Base-by-base conservation (phyloP, 2,113 vertebrate genomes). In the Turnix velox region DNA sequence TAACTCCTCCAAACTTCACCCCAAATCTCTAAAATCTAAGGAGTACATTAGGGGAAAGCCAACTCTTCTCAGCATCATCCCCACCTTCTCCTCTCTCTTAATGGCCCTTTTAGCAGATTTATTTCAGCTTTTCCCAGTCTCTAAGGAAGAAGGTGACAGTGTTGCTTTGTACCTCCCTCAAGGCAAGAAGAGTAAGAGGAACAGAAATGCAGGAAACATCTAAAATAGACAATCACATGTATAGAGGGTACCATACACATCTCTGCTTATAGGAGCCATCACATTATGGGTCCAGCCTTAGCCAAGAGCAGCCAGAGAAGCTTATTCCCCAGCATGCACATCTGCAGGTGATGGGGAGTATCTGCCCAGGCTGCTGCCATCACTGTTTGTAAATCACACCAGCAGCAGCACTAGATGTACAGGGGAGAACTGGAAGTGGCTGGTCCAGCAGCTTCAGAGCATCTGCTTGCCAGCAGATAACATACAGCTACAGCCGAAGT, bases 371-470 rank as follows among this genome's bases (percentile, higher is more conserved):
- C 42, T 65, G 57, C 48, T 14, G 25, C 17, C 15, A 30, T 28
- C 51, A 3, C 55, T 7, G 5, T 5, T 69, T 24, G 18, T 77
- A 84, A 87, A 80, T 57, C 40, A 48, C 69, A 54, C 6, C 2
- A 0, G 62, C 33, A 35, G 20, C 2, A 4, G 37, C 57, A 25
- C 3, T 25, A 83, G 79, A 46, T 1, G 1, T 10, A 7, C 30
- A 42, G 54, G 39, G 33, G 11, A 59, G 48, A 68, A 30, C 28
- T 10, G 48, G 35, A 37, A 16, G 5, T 10, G 28, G 35, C 51
- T 58, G 42, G 48, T 45, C 43, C 68, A 31, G 35, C 54, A 54
- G 72, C 73, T 67, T 72, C 37, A 33, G 27, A 2, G 0, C 4
- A 14, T 24, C 62, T 89, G 76, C 75, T 35, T 9, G 40, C 0